A percentile compares a stretch with the other conserved stretches of the same genome.
Conservation (phyloP, 2,797 vertebrate genomes). For the Numenius phaeopus region DNA sequence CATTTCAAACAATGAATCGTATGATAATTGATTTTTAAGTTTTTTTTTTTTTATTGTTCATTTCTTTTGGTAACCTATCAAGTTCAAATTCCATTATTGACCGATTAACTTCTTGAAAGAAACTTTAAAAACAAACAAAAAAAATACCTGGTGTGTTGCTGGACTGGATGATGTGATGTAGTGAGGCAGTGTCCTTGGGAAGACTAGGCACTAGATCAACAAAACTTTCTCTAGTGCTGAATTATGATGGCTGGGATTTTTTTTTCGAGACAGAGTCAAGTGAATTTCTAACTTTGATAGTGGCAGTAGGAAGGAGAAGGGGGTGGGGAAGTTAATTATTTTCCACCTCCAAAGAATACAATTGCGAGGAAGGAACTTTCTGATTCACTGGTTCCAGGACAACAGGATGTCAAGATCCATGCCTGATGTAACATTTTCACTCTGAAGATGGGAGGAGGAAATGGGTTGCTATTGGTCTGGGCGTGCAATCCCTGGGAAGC, state of each 20-base stretch:
- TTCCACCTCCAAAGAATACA: constrained; percentile 68
- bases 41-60: neutral
- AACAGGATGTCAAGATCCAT: constrained; percentile 68
- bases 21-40: neutral
- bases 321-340: constrained; percentile 68
- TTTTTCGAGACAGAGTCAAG: constrained; percentile 1
- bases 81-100: neutral
- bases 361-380: constrained; percentile 69
- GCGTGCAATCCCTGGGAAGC: neutral
- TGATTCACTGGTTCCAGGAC: constrained; percentile 70
- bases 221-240: constrained; percentile 49
- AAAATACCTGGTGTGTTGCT: neutral
- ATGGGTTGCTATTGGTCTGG: constrained; percentile 16
- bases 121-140: neutral
- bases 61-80: neutral
- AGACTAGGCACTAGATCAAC: constrained; percentile 17
- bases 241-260: neutral
- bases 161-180: neutral
- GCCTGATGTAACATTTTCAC: constrained; percentile 48
- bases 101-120: neutral
- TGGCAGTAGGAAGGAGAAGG: constrained; percentile 59
- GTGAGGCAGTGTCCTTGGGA: constrained; percentile 38
- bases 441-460: constrained; percentile 60
- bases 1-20: neutral
- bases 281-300: constrained; percentile 48